Evolutionary conservation across 2,888 invertebrate genomes (phyloP).

Genomic region (Andricus quercusramuli): DNA sequence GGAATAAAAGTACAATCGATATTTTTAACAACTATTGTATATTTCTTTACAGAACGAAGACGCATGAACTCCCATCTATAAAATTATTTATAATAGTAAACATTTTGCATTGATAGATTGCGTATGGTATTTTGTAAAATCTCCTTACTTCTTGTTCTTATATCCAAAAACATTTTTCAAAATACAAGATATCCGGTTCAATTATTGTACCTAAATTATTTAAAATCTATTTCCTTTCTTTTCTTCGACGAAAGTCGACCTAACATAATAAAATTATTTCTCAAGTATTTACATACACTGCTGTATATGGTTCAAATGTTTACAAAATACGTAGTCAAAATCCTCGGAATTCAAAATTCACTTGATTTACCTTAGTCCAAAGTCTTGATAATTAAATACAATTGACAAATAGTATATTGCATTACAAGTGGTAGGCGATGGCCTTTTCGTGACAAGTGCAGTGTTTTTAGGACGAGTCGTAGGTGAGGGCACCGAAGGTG

Average conservation of each 20-base stretch:
- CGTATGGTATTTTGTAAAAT: conserved; percentile 70
- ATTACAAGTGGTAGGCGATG: too few species aligned
- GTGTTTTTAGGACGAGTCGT: too few species aligned
- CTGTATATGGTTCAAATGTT: conserved; percentile 1
- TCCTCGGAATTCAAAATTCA: not conserved
- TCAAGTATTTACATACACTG: not conserved
- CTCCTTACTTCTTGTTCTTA: conserved; percentile 54
- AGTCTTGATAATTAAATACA: not conserved
- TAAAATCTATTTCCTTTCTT: not conserved
- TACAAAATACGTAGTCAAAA: not conserved
- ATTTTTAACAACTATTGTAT: conserved; percentile 48
- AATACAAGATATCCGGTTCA: not conserved
- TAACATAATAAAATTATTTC: not conserved
- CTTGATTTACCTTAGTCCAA: not conserved
- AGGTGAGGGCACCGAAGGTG: too few species aligned
- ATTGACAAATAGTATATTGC: too few species aligned
- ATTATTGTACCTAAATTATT: not conserved
- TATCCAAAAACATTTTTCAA: not conserved
- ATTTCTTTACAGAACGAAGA: conserved; percentile 50
- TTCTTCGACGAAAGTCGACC: not conserved
- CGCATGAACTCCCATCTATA: conserved; percentile 60
- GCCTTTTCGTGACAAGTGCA: too few species aligned
- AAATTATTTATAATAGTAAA: conserved; percentile 71
- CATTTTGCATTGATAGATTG: conserved; percentile 78
- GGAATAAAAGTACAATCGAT: conserved; percentile 36